Evolutionary conservation across 2,888 invertebrate species (phyloP).

Genomic region (Phymatocera aterrima): DNA sequence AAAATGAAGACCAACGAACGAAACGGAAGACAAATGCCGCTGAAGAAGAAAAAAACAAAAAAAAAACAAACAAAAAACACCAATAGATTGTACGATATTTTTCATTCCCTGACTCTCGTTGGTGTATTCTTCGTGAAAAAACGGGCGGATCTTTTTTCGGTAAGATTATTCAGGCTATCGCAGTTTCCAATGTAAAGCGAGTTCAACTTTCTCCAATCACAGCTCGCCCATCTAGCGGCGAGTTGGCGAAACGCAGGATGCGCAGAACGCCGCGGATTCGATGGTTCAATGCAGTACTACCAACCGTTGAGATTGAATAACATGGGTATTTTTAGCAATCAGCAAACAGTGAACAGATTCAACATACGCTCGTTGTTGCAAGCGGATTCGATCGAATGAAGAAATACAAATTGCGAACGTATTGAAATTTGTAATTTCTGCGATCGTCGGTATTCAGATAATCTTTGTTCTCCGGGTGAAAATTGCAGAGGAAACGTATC

Average conservation of each 20-base stretch:
- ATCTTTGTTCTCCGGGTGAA: too few relatives aligned
- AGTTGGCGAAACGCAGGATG: neutral
- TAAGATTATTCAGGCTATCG: neutral
- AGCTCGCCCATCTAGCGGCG: neutral
- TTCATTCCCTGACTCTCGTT: neutral
- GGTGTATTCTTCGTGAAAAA: neutral
- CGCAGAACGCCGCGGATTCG: too few relatives aligned
- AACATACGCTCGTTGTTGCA: neutral
- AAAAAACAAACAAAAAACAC: too few relatives aligned
- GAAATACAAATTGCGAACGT: neutral
- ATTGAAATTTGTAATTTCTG: neutral
- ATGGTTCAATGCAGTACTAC: neutral
- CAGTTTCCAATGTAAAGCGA: neutral
- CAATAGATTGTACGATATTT: neutral
- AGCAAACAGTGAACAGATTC: constrained; percentile 6
- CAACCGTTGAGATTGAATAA: neutral
- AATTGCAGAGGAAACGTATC: neutral
- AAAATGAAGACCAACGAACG: too few relatives aligned
- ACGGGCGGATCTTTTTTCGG: neutral
- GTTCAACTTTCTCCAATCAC: neutral
- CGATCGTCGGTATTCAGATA: too few relatives aligned
- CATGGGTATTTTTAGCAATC: too few relatives aligned
- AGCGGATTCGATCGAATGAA: neutral
- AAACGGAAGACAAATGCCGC: too few relatives aligned
- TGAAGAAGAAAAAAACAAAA: too few relatives aligned